Percentiles rank a stretch among this genome's conserved stretches.
Conservation (phyloP, 1,140 invertebrate genomes). For the Rhopalosiphum maidis region DNA sequence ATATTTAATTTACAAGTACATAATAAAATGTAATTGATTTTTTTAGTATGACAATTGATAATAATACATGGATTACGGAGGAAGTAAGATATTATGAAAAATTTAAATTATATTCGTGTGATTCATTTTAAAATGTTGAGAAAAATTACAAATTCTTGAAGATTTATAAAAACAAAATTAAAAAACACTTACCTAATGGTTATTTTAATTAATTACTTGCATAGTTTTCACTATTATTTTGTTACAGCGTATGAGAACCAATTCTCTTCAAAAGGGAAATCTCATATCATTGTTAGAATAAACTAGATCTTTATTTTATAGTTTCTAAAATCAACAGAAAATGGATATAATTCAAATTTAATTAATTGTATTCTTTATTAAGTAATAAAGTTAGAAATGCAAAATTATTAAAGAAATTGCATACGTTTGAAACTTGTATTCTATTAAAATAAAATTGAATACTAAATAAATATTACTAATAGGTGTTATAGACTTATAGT, state of each 20-base stretch:
- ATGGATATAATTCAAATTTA: neutral
- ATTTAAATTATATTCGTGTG: neutral
- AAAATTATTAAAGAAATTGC: neutral
- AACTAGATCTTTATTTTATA: neutral
- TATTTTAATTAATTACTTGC: slow-evolving; percentile 4
- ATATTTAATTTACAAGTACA: neutral
- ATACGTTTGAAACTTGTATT: neutral
- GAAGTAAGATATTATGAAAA: neutral
- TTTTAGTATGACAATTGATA: neutral
- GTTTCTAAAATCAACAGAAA: slow-evolving; percentile 25
- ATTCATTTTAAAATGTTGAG: neutral
- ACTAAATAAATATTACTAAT: neutral
- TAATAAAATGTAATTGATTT: neutral
- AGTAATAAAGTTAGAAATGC: neutral
- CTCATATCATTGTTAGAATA: slow-evolving; percentile 29
- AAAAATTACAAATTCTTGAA: neutral
- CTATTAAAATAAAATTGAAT: neutral
- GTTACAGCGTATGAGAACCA: neutral
- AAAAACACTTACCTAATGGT: neutral
- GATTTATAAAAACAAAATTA: slow-evolving; percentile 12
- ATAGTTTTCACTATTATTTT: slow-evolving; percentile 32
- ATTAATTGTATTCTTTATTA: too few relatives aligned
- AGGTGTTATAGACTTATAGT: neutral
- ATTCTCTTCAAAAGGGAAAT: slow-evolving; percentile 34
- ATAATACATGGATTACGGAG: neutral